A percentile compares a stretch with the other conserved stretches of the same genome.
phyloP scores from a whole-genome alignment of 2,888 invertebrate genomes.

The Dascillus cervinus region DNA sequence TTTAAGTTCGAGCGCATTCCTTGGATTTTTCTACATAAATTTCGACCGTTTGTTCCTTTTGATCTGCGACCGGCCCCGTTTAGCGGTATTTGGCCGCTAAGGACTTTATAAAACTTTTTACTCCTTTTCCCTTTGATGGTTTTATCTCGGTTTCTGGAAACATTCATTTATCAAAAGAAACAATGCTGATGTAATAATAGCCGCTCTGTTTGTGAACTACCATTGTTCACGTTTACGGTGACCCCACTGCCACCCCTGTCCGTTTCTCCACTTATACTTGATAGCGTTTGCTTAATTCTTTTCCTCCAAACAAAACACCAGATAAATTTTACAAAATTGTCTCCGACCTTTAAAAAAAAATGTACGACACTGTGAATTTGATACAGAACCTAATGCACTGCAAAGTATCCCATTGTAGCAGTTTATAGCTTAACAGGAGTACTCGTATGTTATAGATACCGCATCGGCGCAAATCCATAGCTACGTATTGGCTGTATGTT shows the following conservation, averaged over 20 bases:
- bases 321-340: too few species aligned
- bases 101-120: constrained; percentile 30
- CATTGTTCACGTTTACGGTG: constrained; percentile 27
- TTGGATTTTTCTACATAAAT: constrained; percentile 18
- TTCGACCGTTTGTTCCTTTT: constrained; percentile 21
- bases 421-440: too few species aligned
- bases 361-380: too few species aligned
- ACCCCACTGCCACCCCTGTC: constrained; percentile 30
- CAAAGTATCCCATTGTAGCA: too few species aligned
- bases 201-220: constrained; percentile 30
- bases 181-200: constrained; percentile 37
- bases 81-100: constrained; percentile 20
- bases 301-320: too few species aligned
- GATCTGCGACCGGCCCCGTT: constrained; percentile 16
- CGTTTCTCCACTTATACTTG: too few species aligned
- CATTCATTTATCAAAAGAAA: constrained; percentile 41
- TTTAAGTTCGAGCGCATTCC: constrained; percentile 3
- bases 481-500: constrained; percentile 18
- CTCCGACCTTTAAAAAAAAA: too few species aligned
- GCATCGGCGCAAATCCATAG: too few species aligned
- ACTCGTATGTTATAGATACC: too few species aligned
- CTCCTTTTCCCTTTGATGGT: constrained; percentile 34
- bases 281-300: too few species aligned
- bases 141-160: constrained; percentile 35
- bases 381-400: too few species aligned